Evolutionary conservation across 1,140 invertebrate genomes (phyloP).

Genomic region (Neotoxoptera formosana): DNA sequence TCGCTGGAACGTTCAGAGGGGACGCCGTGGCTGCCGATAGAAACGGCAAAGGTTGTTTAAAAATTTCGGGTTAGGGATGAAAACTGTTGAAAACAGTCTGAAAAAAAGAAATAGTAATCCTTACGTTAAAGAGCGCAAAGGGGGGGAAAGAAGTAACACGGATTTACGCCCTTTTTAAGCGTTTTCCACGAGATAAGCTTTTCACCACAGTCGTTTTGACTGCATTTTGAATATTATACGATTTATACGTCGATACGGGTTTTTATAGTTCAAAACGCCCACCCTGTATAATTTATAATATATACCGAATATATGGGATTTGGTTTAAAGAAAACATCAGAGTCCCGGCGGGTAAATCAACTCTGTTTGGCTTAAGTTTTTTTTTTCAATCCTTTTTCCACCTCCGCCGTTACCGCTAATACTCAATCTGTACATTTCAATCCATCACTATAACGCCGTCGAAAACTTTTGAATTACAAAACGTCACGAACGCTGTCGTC

Average conservation of each 20-base stretch:
- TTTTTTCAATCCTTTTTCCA: conserved; percentile 21
- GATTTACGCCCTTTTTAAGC: conserved; percentile 56
- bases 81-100: conserved; percentile 36
- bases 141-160: conserved; percentile 23
- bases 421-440: neutral
- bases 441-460: neutral
- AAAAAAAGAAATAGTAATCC: conserved; percentile 35
- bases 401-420: neutral
- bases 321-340: conserved; percentile 40
- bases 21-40: neutral
- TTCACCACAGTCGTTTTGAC: conserved; percentile 14
- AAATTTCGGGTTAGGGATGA: conserved; percentile 36
- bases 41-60: conserved; percentile 54
- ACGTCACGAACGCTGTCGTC: neutral
- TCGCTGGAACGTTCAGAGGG: neutral
- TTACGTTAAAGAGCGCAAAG: conserved; percentile 40
- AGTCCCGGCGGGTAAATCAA: neutral
- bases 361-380: neutral
- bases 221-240: conserved; percentile 43
- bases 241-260: conserved; percentile 14
- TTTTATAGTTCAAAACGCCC: conserved; percentile 31
- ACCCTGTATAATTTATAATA: neutral
- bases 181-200: conserved; percentile 49
- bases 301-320: neutral
- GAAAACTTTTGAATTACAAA: conserved; percentile 22